These are phyloP conservation scores for Phrynocephalus versicolor DNA, from an alignment of 2,113 vertebrate species.

Conservation along the genomic window DNA sequence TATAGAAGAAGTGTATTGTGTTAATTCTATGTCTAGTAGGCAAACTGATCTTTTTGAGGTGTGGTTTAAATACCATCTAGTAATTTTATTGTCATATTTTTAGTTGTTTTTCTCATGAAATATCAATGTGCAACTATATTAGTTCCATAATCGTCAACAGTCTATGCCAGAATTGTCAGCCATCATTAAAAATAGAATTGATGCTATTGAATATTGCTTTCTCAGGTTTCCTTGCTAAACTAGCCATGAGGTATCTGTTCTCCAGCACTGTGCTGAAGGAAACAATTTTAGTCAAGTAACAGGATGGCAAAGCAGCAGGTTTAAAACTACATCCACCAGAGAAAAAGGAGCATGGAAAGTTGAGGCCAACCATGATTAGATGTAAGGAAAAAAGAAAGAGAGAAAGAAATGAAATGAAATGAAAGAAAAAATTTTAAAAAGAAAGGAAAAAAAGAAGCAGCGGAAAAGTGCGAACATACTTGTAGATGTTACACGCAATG, in stretches of 20 bases:
- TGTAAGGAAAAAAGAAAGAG: background rate
- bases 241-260: background rate
- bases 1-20: background rate
- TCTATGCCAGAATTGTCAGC: background rate
- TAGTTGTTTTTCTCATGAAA: background rate
- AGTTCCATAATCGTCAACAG: background rate
- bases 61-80: background rate
- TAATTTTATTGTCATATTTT: background rate
- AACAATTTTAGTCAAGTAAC: background rate
- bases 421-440: slow-evolving; percentile 68
- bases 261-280: background rate
- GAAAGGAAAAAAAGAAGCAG: slow-evolving; percentile 57
- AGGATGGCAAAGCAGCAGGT: slow-evolving; percentile 3
- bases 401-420: background rate
- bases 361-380: slow-evolving; percentile 62
- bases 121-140: too few relatives aligned
- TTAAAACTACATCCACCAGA: slow-evolving; percentile 5
- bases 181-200: background rate
- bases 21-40: background rate
- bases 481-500: slow-evolving; percentile 92
- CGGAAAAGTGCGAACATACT: slow-evolving; percentile 80
- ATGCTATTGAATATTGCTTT: background rate
- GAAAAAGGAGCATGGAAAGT: slow-evolving; percentile 63
- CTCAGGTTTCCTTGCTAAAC: background rate
- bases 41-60: background rate